These are phyloP conservation scores for Scaptomyza polygonia DNA, from an alignment of 2,888 invertebrate genomes.

Conservation along the genomic window DNA sequence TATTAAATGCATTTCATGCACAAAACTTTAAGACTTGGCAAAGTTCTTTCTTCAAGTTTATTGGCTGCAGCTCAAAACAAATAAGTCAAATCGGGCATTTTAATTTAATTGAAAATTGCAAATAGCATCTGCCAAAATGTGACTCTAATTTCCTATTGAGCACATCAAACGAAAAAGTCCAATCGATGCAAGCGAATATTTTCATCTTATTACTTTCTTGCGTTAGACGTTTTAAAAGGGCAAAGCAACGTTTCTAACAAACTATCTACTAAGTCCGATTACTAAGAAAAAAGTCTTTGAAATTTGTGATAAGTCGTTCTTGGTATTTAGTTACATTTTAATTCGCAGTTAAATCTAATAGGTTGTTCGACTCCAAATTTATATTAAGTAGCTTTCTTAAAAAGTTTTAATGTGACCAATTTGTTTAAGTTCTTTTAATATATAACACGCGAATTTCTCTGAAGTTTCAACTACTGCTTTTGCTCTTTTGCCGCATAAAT, in stretches of 20 bases:
- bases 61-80: conserved; percentile 5
- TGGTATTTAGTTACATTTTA: neutral
- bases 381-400: too few relatives aligned
- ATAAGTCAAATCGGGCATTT: conserved; percentile 23
- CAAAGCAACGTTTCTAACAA: neutral
- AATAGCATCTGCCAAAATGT: conserved; percentile 20
- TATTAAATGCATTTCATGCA: conserved; percentile 60
- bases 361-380: too few relatives aligned
- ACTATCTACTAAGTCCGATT: neutral
- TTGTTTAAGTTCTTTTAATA: too few relatives aligned
- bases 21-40: conserved; percentile 37
- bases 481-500: conserved; percentile 22
- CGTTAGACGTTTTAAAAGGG: neutral
- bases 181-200: neutral
- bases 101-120: conserved; percentile 25
- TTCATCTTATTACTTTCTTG: neutral
- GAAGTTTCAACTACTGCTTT: conserved; percentile 5
- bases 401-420: too few relatives aligned
- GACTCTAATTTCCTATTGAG: conserved; percentile 2
- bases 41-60: neutral
- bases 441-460: conserved; percentile 1
- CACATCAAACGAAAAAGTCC: conserved; percentile 20
- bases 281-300: neutral
- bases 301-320: neutral
- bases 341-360: too few relatives aligned